Percentiles rank a stretch among this genome's conserved stretches.
These are phyloP conservation scores for Hofmannophila pseudospretella DNA, from an alignment of 2,888 invertebrate genomes.

Conservation along the genomic window DNA sequence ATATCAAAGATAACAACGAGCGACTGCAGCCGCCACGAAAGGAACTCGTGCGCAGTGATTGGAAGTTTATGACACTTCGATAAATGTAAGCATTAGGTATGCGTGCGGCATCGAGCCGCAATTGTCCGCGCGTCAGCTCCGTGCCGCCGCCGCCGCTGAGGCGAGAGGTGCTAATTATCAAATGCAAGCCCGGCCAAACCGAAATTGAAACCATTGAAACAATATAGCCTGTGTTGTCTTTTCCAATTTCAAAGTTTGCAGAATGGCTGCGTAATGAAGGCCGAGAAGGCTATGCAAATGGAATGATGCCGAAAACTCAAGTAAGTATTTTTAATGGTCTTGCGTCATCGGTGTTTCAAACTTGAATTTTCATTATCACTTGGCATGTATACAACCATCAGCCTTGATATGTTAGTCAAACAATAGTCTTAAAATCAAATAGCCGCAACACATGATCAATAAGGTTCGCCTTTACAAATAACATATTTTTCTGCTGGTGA, in stretches of 20 bases:
- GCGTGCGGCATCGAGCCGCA: slow-evolving; percentile 39
- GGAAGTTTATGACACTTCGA: slow-evolving; percentile 70
- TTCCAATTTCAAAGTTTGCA: slow-evolving; percentile 75
- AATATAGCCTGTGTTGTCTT: slow-evolving; percentile 70
- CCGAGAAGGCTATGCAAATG: slow-evolving; percentile 71
- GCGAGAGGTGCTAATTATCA: slow-evolving; percentile 73
- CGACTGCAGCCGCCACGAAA: slow-evolving; percentile 55
- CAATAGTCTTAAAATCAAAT: slow-evolving; percentile 72
- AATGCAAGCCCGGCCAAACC: slow-evolving; percentile 70
- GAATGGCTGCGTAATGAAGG: slow-evolving; percentile 75
- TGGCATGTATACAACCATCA: slow-evolving; percentile 68
- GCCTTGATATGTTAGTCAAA: slow-evolving; percentile 77
- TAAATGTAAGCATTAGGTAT: slow-evolving; percentile 59
- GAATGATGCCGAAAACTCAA: slow-evolving; percentile 72
- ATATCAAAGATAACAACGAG: slow-evolving; percentile 75
- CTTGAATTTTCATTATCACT: slow-evolving; percentile 78
- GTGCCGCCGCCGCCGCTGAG: slow-evolving; percentile 24
- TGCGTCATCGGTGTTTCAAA: slow-evolving; percentile 75
- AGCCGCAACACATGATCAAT: slow-evolving; percentile 65
- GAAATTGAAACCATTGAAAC: slow-evolving; percentile 76
- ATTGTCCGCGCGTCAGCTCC: slow-evolving; percentile 32
- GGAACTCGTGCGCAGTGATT: slow-evolving; percentile 55
- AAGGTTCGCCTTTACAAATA: slow-evolving; percentile 56
- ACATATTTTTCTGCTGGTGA: slow-evolving; percentile 47
- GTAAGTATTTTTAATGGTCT: slow-evolving; percentile 73